These are phyloP conservation scores for Salpingus planirostris DNA, from an alignment of 2,888 invertebrate species.

Conservation along the genomic window DNA sequence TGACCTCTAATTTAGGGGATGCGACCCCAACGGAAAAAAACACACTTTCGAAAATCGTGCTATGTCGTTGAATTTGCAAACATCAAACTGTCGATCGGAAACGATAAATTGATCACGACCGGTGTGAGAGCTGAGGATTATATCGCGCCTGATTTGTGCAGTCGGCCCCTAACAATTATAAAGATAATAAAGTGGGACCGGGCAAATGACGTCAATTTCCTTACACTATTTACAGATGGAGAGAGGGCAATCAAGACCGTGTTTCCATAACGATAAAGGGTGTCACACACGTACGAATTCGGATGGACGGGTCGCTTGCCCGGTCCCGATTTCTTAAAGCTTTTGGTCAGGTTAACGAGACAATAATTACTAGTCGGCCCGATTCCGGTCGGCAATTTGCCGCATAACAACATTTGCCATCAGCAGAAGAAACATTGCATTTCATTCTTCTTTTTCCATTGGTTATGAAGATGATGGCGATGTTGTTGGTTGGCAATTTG, in stretches of 20 bases:
- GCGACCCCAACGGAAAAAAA: constrained; percentile 1
- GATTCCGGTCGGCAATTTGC: no score
- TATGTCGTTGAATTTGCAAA: constrained; percentile 7
- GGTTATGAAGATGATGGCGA: no score
- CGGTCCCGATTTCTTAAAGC: constrained; percentile 21
- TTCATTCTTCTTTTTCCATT: no score
- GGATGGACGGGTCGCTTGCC: constrained; percentile 18
- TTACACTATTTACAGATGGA: constrained; percentile 35
- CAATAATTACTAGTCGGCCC: constrained; percentile 1
- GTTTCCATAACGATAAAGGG: constrained; percentile 30
- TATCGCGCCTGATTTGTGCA: no score
- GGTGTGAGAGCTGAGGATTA: no score
- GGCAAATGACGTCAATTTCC: constrained; percentile 20
- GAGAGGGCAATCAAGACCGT: no score
- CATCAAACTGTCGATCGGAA: constrained; percentile 11
- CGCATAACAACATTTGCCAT: no score
- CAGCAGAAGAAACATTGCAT: no score
- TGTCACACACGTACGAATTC: constrained; percentile 13
- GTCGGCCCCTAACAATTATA: constrained; percentile 19
- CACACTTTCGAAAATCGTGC: constrained; percentile 1
- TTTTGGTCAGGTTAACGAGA: constrained; percentile 18
- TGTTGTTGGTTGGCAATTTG: no score
- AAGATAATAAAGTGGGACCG: no score
- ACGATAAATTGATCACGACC: constrained; percentile 3
- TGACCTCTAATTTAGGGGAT: no score